Base-by-base conservation (phyloP, 2,113 vertebrate genomes). In the Hemibagrus wyckioides region DNA sequence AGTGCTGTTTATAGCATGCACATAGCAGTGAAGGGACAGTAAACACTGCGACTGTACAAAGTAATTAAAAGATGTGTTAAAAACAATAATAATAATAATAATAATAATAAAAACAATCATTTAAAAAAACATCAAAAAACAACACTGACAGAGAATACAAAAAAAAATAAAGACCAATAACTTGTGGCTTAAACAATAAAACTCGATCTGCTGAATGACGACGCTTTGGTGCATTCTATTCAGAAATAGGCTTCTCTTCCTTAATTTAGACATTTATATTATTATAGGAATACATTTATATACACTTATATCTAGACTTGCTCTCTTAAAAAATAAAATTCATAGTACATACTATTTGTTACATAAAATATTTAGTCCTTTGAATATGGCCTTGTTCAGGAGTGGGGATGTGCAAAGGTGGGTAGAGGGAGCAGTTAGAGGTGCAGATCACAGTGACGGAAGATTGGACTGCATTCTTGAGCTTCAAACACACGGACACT, bases 401-500 rank as follows among this genome's bases (percentile, higher is more conserved):
- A 87, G 87, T 88, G 76, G 41, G 89, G 73, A 87, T 88, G 86
- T 90, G 91, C 90, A 91, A 85, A 89, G 90, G 91, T 90, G 91
- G 85, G 85, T 80, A 87, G 69, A 77, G 86, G 90, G 90, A 81
- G 89, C 92, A 90, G 91, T 71, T 65, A 90, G 65, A 61, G 89
- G 90, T 85, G 89, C 88, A 89, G 88, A 91, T 93, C 92, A 92
- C 93, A 92, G 92, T 94, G 89, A 91, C 85, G 77, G 87, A 86
- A 90, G 86, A 91, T 90, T 88, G 73, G 86, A 84, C 86, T 85
- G 85, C 75, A 81, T 83, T 81, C 71, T 63, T 83, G 36, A 10
- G 59, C 81, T 75, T 75, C 54, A 80, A 80, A 67, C 54, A 63
- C 63, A 69, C 71, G 28, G 23, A 14, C 39, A 28, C 25, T 41